These are phyloP conservation scores for Arctopsyche grandis DNA, from an alignment of 1,140 invertebrate species.

Conservation along the genomic window DNA sequence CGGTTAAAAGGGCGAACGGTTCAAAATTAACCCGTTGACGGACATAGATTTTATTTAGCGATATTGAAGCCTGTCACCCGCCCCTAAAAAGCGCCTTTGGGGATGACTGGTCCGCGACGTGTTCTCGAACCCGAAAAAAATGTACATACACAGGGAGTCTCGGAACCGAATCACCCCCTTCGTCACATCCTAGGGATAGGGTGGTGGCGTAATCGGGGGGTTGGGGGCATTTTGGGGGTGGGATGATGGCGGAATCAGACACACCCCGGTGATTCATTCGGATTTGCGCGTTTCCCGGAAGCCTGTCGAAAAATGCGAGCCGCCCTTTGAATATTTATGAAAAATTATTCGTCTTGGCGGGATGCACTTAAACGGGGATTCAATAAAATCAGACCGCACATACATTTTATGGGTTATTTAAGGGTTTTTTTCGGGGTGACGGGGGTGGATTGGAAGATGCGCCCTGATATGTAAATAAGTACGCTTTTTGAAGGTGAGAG, in stretches of 20 bases:
- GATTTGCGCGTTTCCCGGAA: constrained; percentile 18
- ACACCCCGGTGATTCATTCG: constrained; percentile 36
- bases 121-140: no score
- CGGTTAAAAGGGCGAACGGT: neutral
- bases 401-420: constrained; percentile 1
- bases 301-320: constrained; percentile 34
- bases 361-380: constrained; percentile 32
- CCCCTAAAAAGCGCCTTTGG: neutral
- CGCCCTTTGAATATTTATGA: constrained; percentile 47
- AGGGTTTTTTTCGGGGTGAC: neutral
- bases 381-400: constrained; percentile 30
- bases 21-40: neutral
- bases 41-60: neutral
- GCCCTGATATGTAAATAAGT: neutral
- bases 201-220: neutral
- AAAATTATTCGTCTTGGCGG: constrained; percentile 37
- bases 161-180: constrained; percentile 20
- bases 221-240: neutral
- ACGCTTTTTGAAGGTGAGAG: constrained; percentile 3
- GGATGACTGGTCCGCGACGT: neutral
- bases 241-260: neutral
- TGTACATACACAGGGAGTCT: neutral
- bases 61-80: neutral
- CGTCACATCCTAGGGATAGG: neutral
- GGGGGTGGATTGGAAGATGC: neutral